A percentile compares a stretch with the other conserved stretches of the same genome.
Conservation (phyloP, 1,140 invertebrate genomes). For the Dysdera silvatica region DNA sequence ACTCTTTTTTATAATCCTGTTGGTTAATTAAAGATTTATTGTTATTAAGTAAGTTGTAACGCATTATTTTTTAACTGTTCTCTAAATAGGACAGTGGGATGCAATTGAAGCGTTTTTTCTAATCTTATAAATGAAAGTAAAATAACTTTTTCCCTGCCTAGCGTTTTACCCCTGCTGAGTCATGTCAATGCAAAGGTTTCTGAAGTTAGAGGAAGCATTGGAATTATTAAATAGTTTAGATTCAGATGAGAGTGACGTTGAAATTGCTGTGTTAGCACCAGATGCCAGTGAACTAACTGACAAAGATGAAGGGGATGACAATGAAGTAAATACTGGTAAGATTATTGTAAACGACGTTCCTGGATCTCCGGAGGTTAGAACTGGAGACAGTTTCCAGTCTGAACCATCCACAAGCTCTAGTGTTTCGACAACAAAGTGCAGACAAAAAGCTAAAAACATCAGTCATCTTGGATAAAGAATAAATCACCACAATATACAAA, state of each 20-base stretch:
- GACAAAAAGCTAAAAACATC: neutral
- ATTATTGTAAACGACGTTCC: constrained; percentile 4
- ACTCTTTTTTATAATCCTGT: neutral
- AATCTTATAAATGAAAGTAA: neutral
- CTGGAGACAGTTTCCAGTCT: constrained; percentile 6
- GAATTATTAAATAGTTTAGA: constrained; percentile 5
- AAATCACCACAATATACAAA: constrained; percentile 5
- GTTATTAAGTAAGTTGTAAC: neutral
- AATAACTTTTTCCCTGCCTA: neutral
- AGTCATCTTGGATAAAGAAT: constrained; percentile 6
- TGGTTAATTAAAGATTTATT: constrained; percentile 1
- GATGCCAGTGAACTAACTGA: constrained; percentile 4
- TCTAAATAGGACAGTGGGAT: constrained; percentile 7
- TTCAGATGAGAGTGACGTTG: constrained; percentile 4
- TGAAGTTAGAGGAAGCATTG: constrained; percentile 2
- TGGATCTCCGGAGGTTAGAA: neutral
- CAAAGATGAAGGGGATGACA: constrained; percentile 2
- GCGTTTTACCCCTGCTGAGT: neutral
- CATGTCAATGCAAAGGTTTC: neutral
- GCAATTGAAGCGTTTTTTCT: neutral
- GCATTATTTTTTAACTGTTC: constrained; percentile 5
- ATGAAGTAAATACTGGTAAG: neutral
- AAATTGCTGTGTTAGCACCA: neutral
- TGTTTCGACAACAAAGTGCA: constrained; percentile 5
- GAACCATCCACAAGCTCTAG: constrained; percentile 5